These are phyloP conservation scores for Leptarthrus brevirostris DNA, from an alignment of 2,888 invertebrate species.

Conservation along the genomic window DNA sequence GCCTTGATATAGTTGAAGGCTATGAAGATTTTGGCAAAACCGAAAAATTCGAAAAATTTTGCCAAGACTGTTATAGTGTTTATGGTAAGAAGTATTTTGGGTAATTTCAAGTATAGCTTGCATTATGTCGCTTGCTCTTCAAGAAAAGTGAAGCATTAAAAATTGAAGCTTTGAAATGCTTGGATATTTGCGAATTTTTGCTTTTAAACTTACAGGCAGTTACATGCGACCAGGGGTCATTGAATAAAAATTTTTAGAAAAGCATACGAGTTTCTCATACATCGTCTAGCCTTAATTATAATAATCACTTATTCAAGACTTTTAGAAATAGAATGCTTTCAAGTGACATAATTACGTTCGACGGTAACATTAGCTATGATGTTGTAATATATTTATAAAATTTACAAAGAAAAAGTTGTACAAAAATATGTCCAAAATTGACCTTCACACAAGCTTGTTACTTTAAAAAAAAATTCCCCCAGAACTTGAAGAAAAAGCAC, in stretches of 20 bases:
- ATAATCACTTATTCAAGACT: conserved; percentile 41
- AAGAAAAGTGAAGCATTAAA: background rate
- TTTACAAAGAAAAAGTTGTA: conserved; percentile 20
- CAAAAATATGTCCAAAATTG: conserved; percentile 48
- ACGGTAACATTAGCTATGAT: conserved; percentile 46
- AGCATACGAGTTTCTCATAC: too few relatives aligned
- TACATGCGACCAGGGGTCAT: conserved; percentile 39
- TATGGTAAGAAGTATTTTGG: conserved; percentile 17
- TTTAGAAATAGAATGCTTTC: conserved; percentile 25
- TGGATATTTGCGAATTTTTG: background rate
- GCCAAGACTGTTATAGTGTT: background rate
- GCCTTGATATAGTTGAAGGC: too few relatives aligned
- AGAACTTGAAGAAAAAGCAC: conserved; percentile 19
- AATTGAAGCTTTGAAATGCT: background rate
- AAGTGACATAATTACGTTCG: conserved; percentile 18
- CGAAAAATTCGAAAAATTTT: background rate
- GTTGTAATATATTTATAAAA: conserved; percentile 43
- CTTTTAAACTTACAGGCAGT: background rate
- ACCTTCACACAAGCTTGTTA: conserved; percentile 44
- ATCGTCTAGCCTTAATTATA: too few relatives aligned
- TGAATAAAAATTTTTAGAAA: conserved; percentile 19
- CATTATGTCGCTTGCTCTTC: background rate
- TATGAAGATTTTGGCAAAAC: conserved; percentile 2
- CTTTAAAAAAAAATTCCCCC: conserved; percentile 44
- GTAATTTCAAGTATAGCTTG: conserved; percentile 2